Conservation (phyloP, 2,797 vertebrate genomes). For the Gallinago stenura region DNA sequence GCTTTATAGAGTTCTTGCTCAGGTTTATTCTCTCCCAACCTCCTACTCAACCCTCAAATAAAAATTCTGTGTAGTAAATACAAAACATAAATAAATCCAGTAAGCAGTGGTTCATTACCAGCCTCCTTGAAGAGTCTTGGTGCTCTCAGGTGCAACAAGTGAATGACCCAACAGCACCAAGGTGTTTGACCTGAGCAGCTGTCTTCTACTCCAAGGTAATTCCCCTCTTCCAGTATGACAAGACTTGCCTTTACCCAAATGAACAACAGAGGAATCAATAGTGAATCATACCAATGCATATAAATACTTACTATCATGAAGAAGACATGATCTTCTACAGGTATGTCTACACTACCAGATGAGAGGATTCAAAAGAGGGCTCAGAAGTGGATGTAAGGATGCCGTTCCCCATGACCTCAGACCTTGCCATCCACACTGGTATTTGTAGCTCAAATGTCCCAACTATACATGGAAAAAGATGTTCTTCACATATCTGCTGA, state of each 20-base stretch:
- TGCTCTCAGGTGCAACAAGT: background rate
- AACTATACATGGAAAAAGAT: background rate
- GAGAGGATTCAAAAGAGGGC: background rate
- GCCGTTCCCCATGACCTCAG: background rate
- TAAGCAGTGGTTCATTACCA: background rate
- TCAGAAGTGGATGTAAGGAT: background rate
- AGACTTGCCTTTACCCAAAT: background rate
- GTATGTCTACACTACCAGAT: conserved; percentile 14
- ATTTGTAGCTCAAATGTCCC: background rate
- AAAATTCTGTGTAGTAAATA: background rate
- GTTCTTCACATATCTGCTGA: background rate
- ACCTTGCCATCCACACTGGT: background rate
- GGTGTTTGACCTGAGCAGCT: background rate
- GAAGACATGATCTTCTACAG: background rate
- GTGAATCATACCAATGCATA: background rate
- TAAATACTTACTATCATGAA: background rate
- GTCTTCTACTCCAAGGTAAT: background rate
- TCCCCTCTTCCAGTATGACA: background rate
- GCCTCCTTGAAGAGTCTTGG: background rate
- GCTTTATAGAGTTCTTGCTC: background rate
- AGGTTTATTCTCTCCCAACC: background rate
- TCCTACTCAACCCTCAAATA: background rate
- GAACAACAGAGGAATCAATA: background rate
- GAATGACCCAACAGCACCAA: background rate
- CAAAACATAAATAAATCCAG: background rate